These are phyloP conservation scores for Caenorhabditis sp. DNA, from an alignment of 2,888 invertebrate genomes.

Conservation along the genomic window DNA sequence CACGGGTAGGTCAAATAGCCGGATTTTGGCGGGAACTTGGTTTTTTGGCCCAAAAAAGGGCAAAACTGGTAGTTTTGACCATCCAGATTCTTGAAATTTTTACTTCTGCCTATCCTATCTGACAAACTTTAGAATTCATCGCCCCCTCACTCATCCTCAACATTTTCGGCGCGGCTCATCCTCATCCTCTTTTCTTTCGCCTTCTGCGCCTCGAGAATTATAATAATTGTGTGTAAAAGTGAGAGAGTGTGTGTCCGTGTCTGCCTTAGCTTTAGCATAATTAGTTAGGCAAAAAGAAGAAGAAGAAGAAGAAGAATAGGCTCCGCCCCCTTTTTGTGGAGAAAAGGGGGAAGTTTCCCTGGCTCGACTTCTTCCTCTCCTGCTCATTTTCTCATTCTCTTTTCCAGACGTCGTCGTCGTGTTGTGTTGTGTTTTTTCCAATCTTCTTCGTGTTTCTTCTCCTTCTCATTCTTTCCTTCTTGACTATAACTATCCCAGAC, in stretches of 20 bases:
- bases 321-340: conserved; percentile 30
- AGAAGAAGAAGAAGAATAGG: too few relatives aligned
- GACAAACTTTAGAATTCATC: background rate
- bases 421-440: too few relatives aligned
- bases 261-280: conserved; percentile 51
- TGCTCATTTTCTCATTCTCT: conserved; percentile 52
- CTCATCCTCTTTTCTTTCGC: too few relatives aligned
- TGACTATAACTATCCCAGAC: conserved; percentile 30
- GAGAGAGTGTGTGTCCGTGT: conserved; percentile 21
- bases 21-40: too few relatives aligned
- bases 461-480: conserved; percentile 35
- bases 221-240: conserved; percentile 61
- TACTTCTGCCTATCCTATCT: too few relatives aligned
- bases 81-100: background rate
- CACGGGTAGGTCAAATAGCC: too few relatives aligned
- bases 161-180: too few relatives aligned
- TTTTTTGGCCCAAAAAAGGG: too few relatives aligned
- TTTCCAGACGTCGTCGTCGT: background rate
- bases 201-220: conserved; percentile 49
- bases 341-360: conserved; percentile 17
- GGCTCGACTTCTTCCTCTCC: conserved; percentile 17
- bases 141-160: background rate
- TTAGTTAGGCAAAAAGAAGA: conserved; percentile 62
- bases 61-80: too few relatives aligned
- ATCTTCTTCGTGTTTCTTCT: conserved; percentile 29